These are phyloP conservation scores for Helogale parvula DNA, from an alignment of 2,113 vertebrate genomes.

Conservation along the genomic window DNA sequence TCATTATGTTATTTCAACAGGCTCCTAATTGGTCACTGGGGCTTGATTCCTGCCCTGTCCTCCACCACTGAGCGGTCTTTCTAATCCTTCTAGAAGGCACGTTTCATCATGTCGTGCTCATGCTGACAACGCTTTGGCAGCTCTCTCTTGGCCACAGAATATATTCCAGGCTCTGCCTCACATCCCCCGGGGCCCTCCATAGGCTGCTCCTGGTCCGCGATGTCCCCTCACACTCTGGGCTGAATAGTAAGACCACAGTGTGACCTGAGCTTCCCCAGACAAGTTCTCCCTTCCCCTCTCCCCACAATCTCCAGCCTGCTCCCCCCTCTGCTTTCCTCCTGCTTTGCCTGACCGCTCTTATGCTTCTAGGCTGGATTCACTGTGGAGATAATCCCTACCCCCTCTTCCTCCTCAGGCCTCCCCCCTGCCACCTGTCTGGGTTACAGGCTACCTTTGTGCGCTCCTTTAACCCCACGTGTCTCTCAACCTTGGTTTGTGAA, in stretches of 20 bases:
- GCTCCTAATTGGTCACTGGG: neutral
- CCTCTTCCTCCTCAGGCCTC: fast-evolving
- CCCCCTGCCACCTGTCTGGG: neutral
- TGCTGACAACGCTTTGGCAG: neutral
- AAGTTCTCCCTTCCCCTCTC: fast-evolving
- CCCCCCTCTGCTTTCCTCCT: neutral
- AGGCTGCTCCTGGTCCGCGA: neutral
- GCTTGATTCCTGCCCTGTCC: neutral
- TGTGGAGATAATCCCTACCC: neutral
- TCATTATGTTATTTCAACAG: neutral
- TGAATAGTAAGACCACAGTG: fast-evolving
- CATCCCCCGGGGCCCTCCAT: neutral
- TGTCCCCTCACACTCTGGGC: neutral
- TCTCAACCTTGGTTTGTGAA: neutral
- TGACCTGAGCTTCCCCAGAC: neutral
- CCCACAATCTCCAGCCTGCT: neutral
- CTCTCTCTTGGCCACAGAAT: neutral
- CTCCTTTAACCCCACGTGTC: fast-evolving
- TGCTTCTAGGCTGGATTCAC: neutral
- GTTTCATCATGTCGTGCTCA: neutral
- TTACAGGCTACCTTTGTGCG: fast-evolving
- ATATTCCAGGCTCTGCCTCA: neutral
- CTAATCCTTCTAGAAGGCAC: neutral
- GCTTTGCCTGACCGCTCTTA: neutral
- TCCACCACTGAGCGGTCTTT: neutral